phyloP scores from a whole-genome alignment of 2,113 vertebrate genomes.

The Mellivora capensis region DNA sequence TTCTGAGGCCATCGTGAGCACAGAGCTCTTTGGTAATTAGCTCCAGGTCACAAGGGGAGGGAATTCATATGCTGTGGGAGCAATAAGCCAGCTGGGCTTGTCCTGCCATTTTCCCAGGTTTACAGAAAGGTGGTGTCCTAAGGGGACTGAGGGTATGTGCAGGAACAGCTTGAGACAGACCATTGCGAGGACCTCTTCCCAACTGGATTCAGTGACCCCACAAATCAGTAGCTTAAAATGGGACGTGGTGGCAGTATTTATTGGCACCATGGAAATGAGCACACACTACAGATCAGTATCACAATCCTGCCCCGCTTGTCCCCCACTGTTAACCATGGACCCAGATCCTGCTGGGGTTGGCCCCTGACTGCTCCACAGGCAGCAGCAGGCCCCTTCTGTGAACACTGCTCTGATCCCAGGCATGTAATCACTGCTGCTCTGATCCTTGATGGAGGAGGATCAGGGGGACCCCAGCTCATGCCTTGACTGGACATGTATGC shows the following conservation, averaged over 20 bases:
- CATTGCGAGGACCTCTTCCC: background rate
- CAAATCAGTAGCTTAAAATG: background rate
- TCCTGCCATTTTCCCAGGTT: background rate
- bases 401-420: background rate
- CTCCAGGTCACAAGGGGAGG: background rate
- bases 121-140: background rate
- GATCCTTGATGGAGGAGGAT: background rate
- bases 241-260: background rate
- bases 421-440: background rate
- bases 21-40: background rate
- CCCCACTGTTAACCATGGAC: background rate
- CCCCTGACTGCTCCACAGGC: background rate
- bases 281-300: background rate
- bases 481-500: fast-evolving
- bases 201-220: background rate
- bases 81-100: too few relatives aligned
- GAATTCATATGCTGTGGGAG: background rate
- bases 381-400: background rate
- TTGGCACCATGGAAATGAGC: background rate
- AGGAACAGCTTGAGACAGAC: background rate
- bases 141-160: background rate
- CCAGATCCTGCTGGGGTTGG: background rate
- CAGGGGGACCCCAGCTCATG: background rate
- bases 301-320: fast-evolving
- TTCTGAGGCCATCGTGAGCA: background rate